Base-by-base conservation (phyloP, 2,797 vertebrate genomes). In the Staurois parvus region DNA sequence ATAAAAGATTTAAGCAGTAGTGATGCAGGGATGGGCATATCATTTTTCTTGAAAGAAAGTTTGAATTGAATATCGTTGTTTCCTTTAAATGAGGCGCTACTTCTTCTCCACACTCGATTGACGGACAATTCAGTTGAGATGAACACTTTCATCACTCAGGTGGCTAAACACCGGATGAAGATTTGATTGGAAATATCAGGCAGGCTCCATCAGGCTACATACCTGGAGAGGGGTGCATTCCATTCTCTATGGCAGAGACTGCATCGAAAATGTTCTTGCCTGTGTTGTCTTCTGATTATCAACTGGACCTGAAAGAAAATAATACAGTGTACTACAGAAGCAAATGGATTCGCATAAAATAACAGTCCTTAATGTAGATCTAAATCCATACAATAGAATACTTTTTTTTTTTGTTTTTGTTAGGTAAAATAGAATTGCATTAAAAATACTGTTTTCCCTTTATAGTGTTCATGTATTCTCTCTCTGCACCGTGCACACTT, bases 21-120 rank as follows among this genome's bases (percentile, higher is more conserved):
- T 74, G 29, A 30, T 40, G 17, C 15, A 76, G 19, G 52, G 62
- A 69, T 80, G 30, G 40, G 9, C 19, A 40, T 11, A 24, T 81
- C 28, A 37, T 29, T 56, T 75, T 76, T 69, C 62, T 69, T 30
- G n/a, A 19, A n/a, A 74, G 17, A 42, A 74, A 29, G 69, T 83
- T 59, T 75, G 72, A 37, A 52, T 83, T 48, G 37, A 48, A 45
- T 52, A 45, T 19, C 4, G 69, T 85, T 85, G 84, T 85, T 59
- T 42, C 28, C 80, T 69, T 67, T 75, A 81, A 85, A 85, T 85
- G 77, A 85, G 62, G 84, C 78, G 59, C 70, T 56, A 7, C 48
- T 32, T 62, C 52, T 69, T 34, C 24, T 62, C 48, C 30, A 68
- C 66, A 73, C 84, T 66, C 81, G 84, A 56, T 48, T 69, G 37